A percentile compares a stretch with the other conserved stretches of the same genome.
Conservation (phyloP, 35 echinoderm and acorn worm species). For the Patiria miniata region DNA sequence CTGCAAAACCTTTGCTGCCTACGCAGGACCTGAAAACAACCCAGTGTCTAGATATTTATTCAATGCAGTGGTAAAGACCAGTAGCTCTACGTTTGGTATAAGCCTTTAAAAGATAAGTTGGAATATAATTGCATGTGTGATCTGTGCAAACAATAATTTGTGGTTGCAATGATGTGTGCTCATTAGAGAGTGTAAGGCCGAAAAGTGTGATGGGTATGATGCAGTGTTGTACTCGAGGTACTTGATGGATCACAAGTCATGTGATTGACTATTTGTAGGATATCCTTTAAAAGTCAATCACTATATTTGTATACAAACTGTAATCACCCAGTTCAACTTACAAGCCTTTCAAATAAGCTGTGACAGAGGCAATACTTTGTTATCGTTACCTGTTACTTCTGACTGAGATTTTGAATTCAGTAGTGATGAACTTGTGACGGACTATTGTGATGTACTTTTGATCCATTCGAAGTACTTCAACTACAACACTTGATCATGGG, state of each 20-base stretch:
- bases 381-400: too few relatives aligned
- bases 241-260: neutral
- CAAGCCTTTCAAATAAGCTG: too few relatives aligned
- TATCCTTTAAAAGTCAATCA: too few relatives aligned
- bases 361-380: too few relatives aligned
- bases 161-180: neutral
- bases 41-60: constrained; percentile 53
- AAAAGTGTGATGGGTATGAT: neutral
- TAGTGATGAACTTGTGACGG: too few relatives aligned
- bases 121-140: neutral
- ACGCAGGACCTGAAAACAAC: constrained; percentile 75
- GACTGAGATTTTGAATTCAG: too few relatives aligned
- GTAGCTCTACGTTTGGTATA: neutral
- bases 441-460: too few relatives aligned
- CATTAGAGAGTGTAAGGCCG: neutral
- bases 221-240: too few relatives aligned
- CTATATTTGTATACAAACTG: too few relatives aligned
- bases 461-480: too few relatives aligned
- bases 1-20: constrained; percentile 78
- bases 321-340: too few relatives aligned
- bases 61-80: constrained; percentile 62
- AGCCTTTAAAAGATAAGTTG: neutral
- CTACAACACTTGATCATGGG: too few relatives aligned
- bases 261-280: neutral
- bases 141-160: neutral